Base-by-base conservation (phyloP, 1,140 invertebrate species). In the Drosophila athabasca region DNA sequence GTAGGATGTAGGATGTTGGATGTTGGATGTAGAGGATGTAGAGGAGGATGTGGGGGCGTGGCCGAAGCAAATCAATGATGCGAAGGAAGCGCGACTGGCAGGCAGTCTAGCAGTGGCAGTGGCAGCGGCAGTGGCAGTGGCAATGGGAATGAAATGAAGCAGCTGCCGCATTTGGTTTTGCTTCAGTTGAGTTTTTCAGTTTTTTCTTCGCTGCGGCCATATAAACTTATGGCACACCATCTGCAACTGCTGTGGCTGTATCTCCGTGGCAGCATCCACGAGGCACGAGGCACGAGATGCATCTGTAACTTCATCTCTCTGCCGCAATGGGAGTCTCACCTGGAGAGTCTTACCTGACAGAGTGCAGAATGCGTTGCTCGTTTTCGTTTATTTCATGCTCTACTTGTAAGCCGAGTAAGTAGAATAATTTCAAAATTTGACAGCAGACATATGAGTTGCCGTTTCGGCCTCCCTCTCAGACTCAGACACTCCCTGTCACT, bases 401-500 rank as follows among this genome's bases (percentile, higher is more conserved):
- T 69, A 82, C 62, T 78, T 78, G 54, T 67, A 68, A 52, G 50
- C 62, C 65, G 62, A 69, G 81, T 66, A 79, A 75, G 65, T 87
- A 79, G 82, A 87, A 87, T 87, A 88, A 88, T 88, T 87, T 79
- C 43, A 79, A 87, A 82, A 88, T 88, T 88, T 87, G 83, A 87
- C 82, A 87, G 79, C 78, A 81, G 70, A 87, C 79, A 87, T 72
- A 88, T 76, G 73, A 76, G 72, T 22, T 53, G 62, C 71, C 49
- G 61, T 52, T 74, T 57, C 71, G 35, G 39, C 48, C 50, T 17
- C 59, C 48, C 50, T 17, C 59, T n/a, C 52, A 66, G 39, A 31
- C 29, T 29, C 31, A 35, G 9, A 31, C 41, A 19, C 17, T 1
- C n/a, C 9, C 15, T 8, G 17, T 19, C 17, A 19, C 26, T 17